These are phyloP conservation scores for Parazoanthus atlanticus DNA, from an alignment of 92 coral and sea anemone species.

Conservation along the genomic window DNA sequence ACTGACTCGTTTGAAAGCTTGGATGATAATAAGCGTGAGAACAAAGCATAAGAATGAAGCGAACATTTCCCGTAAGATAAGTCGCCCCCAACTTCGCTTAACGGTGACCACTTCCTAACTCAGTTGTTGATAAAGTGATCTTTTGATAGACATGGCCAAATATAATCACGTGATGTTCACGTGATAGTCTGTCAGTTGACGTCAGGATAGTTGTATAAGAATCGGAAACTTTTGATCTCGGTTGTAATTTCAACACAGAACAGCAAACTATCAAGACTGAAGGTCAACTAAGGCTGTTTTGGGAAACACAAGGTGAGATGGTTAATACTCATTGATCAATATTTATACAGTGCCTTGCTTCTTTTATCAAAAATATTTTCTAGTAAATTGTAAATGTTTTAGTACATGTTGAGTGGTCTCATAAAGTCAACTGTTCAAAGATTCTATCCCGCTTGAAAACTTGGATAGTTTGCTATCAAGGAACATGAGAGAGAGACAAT, in stretches of 20 bases:
- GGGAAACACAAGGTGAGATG: neutral
- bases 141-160: neutral
- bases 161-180: neutral
- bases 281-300: neutral
- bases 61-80: neutral
- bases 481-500: no score
- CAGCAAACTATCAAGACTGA: neutral
- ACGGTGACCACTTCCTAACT: neutral
- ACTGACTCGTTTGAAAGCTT: neutral
- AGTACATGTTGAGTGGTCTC: neutral
- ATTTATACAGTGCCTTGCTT: no score
- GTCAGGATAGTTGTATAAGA: neutral
- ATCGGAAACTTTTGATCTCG: neutral
- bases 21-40: neutral
- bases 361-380: no score
- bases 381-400: no score
- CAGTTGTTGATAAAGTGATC: neutral
- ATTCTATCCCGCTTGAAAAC: no score
- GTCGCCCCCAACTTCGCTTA: neutral
- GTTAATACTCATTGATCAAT: neutral
- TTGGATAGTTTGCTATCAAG: no score
- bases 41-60: neutral
- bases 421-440: no score
- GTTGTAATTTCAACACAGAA: neutral
- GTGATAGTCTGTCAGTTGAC: neutral